Base-by-base conservation (phyloP, 2,888 invertebrate genomes). In the Lucinisca nassula region DNA sequence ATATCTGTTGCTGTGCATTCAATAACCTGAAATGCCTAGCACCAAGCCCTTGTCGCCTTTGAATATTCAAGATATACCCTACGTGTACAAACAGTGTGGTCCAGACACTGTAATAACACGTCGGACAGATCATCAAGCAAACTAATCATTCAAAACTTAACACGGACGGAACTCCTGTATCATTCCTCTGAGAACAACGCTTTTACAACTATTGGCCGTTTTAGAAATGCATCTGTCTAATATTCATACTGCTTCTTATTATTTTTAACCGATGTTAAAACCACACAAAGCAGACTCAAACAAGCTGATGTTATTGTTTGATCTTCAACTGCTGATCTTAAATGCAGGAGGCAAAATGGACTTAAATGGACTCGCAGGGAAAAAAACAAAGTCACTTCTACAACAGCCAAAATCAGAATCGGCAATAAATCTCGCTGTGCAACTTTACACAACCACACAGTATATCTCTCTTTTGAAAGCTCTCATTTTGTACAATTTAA, bases 361-460 rank as follows among this genome's bases (percentile, higher is more conserved):
- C 90, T 87, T 87, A 67, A 67, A 90, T 87, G 90, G 87, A 90
- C 90, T 90, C 87, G 79, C 90, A 83, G 85, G 35, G 84, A 84
- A 87, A 85, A n/a, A 87, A 90, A 87, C 90, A 81, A 79, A 85
- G 87, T 79, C 87, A 87, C 89, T 85, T 40, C 74, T 74, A 74
- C 74, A 74, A 74, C 12, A 40, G 74, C 74, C 74, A 49, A 74
- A 27, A 27, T 67, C 35, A 67, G 35, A 45, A 12, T 45, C 35
- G 35, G 24, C 8, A 67, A 6, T 30, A 8, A 67, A 67, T 67
- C 67, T 67, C 35, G 1, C 8, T 14, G 21, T 8, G 67, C 35
- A 67, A 17, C 27, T 17, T 35, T 17, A 30, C n/a, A 35, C 67
- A 4, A 1, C 24, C 67, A 35, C 30, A 32, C 67, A n/a, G 21